A percentile compares a stretch with the other conserved stretches of the same genome.
These are phyloP conservation scores for Microcebus griseorufus DNA, from an alignment of 2,113 vertebrate genomes.

Conservation along the genomic window DNA sequence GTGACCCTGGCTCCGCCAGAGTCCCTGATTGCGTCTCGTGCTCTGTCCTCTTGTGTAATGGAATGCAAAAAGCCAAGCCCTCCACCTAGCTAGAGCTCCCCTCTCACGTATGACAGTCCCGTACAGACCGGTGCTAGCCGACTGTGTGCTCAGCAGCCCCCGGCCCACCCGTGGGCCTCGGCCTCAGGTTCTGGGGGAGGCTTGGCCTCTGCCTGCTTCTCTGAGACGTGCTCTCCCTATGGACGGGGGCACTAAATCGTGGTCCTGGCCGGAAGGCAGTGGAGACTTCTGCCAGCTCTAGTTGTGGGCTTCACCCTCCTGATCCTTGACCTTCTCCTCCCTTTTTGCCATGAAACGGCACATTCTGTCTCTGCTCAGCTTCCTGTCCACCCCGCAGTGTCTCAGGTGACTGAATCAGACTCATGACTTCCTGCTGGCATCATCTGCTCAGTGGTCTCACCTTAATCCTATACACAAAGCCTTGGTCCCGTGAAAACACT, in stretches of 20 bases:
- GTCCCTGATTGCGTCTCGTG: conserved; percentile 86
- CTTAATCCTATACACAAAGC: background rate
- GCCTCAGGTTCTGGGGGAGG: background rate
- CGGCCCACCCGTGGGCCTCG: background rate
- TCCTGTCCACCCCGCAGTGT: conserved; percentile 25
- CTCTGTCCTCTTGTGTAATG: conserved; percentile 83
- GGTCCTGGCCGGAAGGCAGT: conserved; percentile 15
- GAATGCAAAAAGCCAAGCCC: conserved; percentile 83
- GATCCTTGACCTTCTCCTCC: background rate
- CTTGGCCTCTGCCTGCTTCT: background rate
- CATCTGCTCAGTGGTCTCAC: background rate
- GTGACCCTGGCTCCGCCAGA: background rate
- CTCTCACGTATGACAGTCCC: conserved; percentile 60
- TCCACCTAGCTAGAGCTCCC: conserved; percentile 73
- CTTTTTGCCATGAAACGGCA: background rate
- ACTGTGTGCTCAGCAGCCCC: conserved; percentile 64
- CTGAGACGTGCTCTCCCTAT: background rate
- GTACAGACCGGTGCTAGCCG: conserved; percentile 81
- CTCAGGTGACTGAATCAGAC: conserved; percentile 48
- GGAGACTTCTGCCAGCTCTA: conserved; percentile 48
- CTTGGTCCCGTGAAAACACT: background rate
- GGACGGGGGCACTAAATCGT: background rate
- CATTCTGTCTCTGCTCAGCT: conserved; percentile 36
- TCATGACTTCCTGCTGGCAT: background rate
- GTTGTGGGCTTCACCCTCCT: background rate